Base-by-base conservation (phyloP, 2,797 vertebrate genomes). In the Sebastolobus altivelis region DNA sequence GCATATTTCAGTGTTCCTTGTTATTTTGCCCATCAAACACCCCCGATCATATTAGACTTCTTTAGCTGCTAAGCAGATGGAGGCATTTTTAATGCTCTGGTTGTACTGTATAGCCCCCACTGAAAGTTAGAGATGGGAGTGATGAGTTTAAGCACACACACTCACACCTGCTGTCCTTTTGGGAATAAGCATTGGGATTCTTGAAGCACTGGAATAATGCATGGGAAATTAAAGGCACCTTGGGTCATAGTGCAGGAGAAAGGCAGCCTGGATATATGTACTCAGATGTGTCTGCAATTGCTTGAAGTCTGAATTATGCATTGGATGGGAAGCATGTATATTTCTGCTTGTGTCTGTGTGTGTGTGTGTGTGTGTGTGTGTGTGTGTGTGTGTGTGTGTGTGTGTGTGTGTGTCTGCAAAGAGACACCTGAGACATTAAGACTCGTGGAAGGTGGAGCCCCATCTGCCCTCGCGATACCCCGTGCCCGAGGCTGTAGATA, bases 401-500 rank as follows among this genome's bases (percentile, higher is more conserved):
- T 31, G 31, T 31, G 14, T 61, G 58, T 78, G 52, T 74, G 40
- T 69, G 11, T 63, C 4, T 52, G 73, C 13, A 2, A 66, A 62
- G 65, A 72, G 61, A 79, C 86, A 81, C 81, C 67, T 65, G 83
- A 91, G 87, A 87, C 83, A 75, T 84, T 81, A 75, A 75, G 72
- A 77, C 68, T 65, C 60, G 46, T 85, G 71, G 60, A 87, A 75
- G 79, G 77, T 58, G 67, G 67, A 84, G 60, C 69, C 59, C 29
- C 20, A 67, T 79, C 86, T 79, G 83, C 82, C 69, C 87, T 82
- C 22, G 16, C n/a, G 35, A 80, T 82, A 82, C 79, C 69, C 70
- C 58, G 55, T 54, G 84, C 88, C 83, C 2, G 27, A 86, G 87
- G 91, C 87, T 87, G 83, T 79, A 83, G 82, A 83, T 81, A 62